A percentile compares a stretch with the other conserved stretches of the same genome.
Conservation (phyloP, 1,140 invertebrate species). For the Chymomyza costata region DNA sequence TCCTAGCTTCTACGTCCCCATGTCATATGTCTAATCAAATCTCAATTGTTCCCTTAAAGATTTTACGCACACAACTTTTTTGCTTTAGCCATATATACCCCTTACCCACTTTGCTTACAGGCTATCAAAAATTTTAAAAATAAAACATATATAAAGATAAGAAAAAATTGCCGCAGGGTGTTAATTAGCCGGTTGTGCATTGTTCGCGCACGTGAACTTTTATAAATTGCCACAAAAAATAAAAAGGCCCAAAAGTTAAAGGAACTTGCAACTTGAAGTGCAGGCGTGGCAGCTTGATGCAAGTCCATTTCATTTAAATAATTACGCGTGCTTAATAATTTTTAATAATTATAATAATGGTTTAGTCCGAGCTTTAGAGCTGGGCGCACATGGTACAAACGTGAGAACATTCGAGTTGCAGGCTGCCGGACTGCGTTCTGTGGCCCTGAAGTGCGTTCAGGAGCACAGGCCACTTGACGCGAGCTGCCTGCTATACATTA, state of each 20-base stretch:
- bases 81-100: too few relatives aligned
- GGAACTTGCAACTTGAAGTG: neutral
- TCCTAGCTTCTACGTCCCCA: too few relatives aligned
- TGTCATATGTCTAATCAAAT: constrained; percentile 7
- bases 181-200: constrained; percentile 43
- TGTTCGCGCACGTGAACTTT: constrained; percentile 31
- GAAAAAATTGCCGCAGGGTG: constrained; percentile 47
- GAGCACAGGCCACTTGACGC: constrained; percentile 57
- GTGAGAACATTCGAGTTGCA: constrained; percentile 55
- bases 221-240: constrained; percentile 19
- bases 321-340: constrained; percentile 71
- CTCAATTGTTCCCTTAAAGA: constrained; percentile 6
- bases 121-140: too few relatives aligned
- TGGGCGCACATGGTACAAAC: constrained; percentile 52
- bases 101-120: too few relatives aligned
- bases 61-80: too few relatives aligned
- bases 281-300: constrained; percentile 26
- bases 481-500: constrained; percentile 13
- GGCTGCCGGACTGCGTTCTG: constrained; percentile 20
- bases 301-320: constrained; percentile 66
- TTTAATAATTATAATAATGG: constrained; percentile 73
- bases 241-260: constrained; percentile 1
- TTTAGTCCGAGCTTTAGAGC: constrained; percentile 16
- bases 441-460: constrained; percentile 60
- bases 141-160: constrained; percentile 3